Evolutionary conservation across 2,797 vertebrate genomes (phyloP).

Genomic region (Periophthalmus magnuspinnatus): DNA sequence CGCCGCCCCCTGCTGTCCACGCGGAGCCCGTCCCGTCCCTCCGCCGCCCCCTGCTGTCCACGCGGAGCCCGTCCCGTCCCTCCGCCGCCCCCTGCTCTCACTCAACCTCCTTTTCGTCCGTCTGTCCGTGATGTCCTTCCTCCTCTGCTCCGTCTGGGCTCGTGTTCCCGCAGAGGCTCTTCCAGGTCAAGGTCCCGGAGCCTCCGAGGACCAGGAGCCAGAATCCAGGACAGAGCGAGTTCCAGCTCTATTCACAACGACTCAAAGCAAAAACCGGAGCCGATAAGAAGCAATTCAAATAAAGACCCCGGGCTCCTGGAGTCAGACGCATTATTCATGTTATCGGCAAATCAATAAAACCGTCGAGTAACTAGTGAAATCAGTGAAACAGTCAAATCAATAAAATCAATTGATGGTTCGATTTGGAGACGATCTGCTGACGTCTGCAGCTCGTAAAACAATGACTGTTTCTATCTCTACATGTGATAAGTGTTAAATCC

Average conservation of each 20-base stretch:
- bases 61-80: too few relatives aligned
- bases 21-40: too few relatives aligned
- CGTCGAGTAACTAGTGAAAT: not conserved
- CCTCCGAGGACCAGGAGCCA: slow-evolving; percentile 59
- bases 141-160: slow-evolving; percentile 39
- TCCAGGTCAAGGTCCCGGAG: slow-evolving; percentile 65
- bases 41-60: too few relatives aligned
- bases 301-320: slow-evolving; percentile 59
- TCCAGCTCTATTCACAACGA: slow-evolving; percentile 25
- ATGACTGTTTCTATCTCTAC: not conserved
- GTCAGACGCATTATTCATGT: slow-evolving; percentile 46
- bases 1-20: too few relatives aligned
- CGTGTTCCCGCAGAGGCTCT: slow-evolving; percentile 54
- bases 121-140: slow-evolving; percentile 56
- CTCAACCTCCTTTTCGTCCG: slow-evolving; percentile 64
- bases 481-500: too few relatives aligned
- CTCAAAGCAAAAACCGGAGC: slow-evolving; percentile 46
- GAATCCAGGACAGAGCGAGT: slow-evolving; percentile 62
- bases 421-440: not conserved
- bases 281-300: slow-evolving; percentile 2
- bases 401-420: not conserved
- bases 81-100: too few relatives aligned
- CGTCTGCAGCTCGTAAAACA: not conserved
- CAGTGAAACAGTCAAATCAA: not conserved
- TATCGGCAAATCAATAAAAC: slow-evolving; percentile 4